A percentile compares a stretch with the other conserved stretches of the same genome.
These are phyloP conservation scores for Oreochromis niloticus DNA, from an alignment of 2,113 vertebrate species.

Conservation along the genomic window DNA sequence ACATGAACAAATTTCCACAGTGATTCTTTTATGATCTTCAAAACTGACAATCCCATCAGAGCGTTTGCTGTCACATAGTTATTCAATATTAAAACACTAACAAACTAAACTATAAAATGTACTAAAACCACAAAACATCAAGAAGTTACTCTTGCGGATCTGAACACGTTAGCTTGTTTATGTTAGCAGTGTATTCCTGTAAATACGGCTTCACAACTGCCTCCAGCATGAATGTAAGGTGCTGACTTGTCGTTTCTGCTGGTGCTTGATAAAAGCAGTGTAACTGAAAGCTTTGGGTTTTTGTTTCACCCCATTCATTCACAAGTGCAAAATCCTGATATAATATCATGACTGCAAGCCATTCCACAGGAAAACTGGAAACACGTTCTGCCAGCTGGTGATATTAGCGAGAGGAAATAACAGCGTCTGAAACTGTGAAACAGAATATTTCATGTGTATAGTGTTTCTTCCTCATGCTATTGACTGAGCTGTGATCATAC, in stretches of 20 bases:
- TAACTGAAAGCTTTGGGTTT: neutral
- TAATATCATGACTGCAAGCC: neutral
- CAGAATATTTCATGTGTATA: neutral
- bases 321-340: neutral
- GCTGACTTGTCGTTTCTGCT: neutral
- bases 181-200: neutral
- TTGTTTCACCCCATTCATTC: neutral
- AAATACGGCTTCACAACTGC: neutral
- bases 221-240: neutral
- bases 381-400: neutral
- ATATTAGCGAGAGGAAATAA: neutral
- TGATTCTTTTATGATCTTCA: neutral
- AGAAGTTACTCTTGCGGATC: neutral
- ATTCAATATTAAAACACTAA: neutral
- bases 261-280: neutral
- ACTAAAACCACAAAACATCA: neutral
- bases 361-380: neutral
- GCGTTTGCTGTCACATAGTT: neutral
- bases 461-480: neutral
- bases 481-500: neutral
- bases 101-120: neutral
- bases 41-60: neutral
- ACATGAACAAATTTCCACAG: neutral
- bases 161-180: neutral
- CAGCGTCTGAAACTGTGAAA: neutral